Evolutionary conservation across 2,888 invertebrate species (phyloP).

Genomic region (Antheraea yamamai): DNA sequence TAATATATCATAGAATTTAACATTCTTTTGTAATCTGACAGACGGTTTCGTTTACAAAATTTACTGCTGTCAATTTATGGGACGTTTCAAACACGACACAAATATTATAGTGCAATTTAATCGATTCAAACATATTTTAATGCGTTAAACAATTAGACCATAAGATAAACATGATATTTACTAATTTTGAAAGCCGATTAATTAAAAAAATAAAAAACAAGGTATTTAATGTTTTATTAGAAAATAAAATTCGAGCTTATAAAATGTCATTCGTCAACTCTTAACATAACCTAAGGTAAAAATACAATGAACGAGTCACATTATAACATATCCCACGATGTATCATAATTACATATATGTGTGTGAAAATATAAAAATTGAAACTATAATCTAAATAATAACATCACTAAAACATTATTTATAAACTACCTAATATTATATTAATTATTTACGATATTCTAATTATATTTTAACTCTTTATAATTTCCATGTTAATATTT

Average conservation of each 20-base stretch:
- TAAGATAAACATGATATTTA: background rate
- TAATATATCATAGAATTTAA: background rate
- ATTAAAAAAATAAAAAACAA: too few relatives aligned
- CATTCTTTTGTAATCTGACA: background rate
- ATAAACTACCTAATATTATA: too few relatives aligned
- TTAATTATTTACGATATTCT: too few relatives aligned
- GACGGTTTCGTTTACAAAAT: background rate
- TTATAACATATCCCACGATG: background rate
- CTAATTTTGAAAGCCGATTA: too few relatives aligned
- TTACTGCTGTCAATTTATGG: background rate
- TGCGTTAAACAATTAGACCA: background rate
- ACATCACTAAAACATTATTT: too few relatives aligned
- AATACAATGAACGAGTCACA: background rate
- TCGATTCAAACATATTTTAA: background rate
- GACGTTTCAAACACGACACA: too few relatives aligned
- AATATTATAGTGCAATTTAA: too few relatives aligned
- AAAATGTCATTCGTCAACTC: background rate
- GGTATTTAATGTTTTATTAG: too few relatives aligned
- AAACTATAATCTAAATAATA: background rate
- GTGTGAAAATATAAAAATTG: background rate
- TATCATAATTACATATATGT: background rate
- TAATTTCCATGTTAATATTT: too few relatives aligned
- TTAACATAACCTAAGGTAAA: background rate
- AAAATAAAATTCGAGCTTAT: too few relatives aligned
- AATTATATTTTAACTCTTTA: too few relatives aligned